These are phyloP conservation scores for Bombus ignitus DNA, from an alignment of 1,140 invertebrate genomes.

Conservation along the genomic window DNA sequence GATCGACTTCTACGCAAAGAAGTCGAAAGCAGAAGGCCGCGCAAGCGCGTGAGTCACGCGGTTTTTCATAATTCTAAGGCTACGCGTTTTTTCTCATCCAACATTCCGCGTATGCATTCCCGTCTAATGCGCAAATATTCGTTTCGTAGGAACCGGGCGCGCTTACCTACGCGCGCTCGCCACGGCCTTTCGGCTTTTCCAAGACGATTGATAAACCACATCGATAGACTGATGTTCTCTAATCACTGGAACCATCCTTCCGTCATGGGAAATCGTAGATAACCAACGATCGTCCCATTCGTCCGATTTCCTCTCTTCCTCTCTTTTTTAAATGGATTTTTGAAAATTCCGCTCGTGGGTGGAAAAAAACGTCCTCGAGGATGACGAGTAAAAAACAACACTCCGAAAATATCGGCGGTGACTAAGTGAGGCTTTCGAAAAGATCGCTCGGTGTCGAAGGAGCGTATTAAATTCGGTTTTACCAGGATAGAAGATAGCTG, in stretches of 20 bases:
- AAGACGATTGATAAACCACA: background rate
- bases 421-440: constrained; percentile 3
- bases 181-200: background rate
- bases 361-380: background rate
- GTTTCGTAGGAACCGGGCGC: too few relatives aligned
- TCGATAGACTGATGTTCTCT: too few relatives aligned
- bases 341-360: background rate
- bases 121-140: constrained; percentile 16
- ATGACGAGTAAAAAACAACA: background rate
- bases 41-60: constrained; percentile 17
- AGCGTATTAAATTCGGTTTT: background rate
- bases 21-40: constrained; percentile 39
- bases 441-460: background rate
- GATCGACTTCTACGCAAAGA: constrained; percentile 23
- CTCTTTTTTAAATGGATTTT: background rate
- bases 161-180: too few relatives aligned
- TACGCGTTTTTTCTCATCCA: constrained; percentile 17
- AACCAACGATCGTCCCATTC: too few relatives aligned
- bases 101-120: constrained; percentile 28
- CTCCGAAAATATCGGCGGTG: constrained; percentile 14
- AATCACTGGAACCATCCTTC: too few relatives aligned
- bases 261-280: too few relatives aligned
- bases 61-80: constrained; percentile 47
- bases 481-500: background rate
- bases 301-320: background rate